Evolutionary conservation across 2,888 invertebrate species (phyloP), one percentile per base, ranked within the genome.

Genomic region (Alloplasta piceator): DNA sequence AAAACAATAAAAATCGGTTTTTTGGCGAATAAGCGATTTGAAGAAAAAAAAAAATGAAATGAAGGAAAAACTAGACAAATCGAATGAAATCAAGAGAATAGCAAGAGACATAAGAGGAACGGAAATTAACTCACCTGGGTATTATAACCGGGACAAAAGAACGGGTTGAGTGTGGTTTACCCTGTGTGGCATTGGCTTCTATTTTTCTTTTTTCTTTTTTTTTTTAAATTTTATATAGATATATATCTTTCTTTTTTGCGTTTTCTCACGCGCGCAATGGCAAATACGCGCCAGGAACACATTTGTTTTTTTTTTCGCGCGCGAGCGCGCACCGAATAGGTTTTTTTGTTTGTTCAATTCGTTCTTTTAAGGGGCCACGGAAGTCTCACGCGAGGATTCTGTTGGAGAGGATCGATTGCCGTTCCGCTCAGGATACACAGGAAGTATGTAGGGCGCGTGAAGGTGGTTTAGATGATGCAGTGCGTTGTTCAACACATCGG

Each of bases 401-500:
- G 83, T 87, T 84, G 85, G 87, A 84, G 86, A 88, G 86, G 88
- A 87, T 78, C 85, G 86, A 82, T 86, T 84, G 86, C 85, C 86
- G 87, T 88, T 87, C 86, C 87, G 86, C 85, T 87, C 86, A 85
- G 87, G 87, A 86, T 87, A 86, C 85, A 87, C 85, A 80, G 88
- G 86, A 80, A 89, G 87, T 85, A 89, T 86, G 86, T 86, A 87
- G 85, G 90, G 87, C 86, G 88, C 87, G 85, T 88, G 89, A 87
- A 89, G 88, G 87, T 89, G 88, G 85, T 90, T 90, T 86, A 88
- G 89, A 86, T 90, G 91, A 89, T 92, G 92, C 85, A 92, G 89
- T 87, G 91, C 90, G 90, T 91, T 92, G 91, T 89, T 90, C 89
- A 92, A 89, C 88, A 91, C 91, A 86, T 92, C 91, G 85, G 90